These are phyloP conservation scores for Leptoclinus maculatus DNA, from an alignment of 2,797 vertebrate species.

Conservation along the genomic window DNA sequence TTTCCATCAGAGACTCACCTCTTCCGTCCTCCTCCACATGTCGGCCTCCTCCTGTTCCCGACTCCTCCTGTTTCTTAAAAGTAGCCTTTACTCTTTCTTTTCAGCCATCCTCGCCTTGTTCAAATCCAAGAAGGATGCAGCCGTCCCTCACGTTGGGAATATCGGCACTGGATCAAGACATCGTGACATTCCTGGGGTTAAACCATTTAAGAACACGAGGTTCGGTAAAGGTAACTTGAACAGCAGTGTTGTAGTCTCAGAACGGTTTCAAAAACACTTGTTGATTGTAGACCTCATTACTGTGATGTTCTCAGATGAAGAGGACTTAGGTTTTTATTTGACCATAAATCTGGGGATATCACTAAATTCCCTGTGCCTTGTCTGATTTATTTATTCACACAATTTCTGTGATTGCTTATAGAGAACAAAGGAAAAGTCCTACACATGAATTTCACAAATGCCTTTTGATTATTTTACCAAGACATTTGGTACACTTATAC, in stretches of 20 bases:
- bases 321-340: no score
- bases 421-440: no score
- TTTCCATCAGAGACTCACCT: slow-evolving; percentile 56
- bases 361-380: no score
- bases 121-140: neutral
- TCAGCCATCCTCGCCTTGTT: slow-evolving; percentile 6
- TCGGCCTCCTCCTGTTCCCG: neutral
- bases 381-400: no score
- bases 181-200: neutral
- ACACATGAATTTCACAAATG: neutral
- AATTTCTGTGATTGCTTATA: no score
- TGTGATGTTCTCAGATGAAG: no score
- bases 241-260: neutral
- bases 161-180: neutral
- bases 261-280: neutral
- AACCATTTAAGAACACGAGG: neutral
- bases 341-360: no score
- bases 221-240: neutral
- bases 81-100: slow-evolving; percentile 24
- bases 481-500: neutral
- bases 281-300: neutral
- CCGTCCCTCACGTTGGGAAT: neutral
- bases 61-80: slow-evolving; percentile 11
- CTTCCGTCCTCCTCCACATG: slow-evolving; percentile 25
- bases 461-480: neutral